Base-by-base conservation (phyloP, 2,113 vertebrate genomes). In the Bathybates hornii region DNA sequence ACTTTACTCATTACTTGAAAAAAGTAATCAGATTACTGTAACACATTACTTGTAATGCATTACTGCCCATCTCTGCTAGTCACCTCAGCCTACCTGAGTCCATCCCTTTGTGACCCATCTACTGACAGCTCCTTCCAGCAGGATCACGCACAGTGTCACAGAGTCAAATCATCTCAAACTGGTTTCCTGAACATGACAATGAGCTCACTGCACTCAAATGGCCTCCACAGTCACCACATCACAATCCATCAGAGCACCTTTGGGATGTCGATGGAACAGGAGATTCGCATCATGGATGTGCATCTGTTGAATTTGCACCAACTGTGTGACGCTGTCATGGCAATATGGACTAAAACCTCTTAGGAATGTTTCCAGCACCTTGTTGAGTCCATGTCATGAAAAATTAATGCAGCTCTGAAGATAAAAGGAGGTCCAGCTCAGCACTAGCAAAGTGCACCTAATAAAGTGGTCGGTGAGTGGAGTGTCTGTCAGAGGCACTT, bases 211-310 rank as follows among this genome's bases (percentile, higher is more conserved):
- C 2, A 73, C 66, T 73, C 7, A 71, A 43, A 9, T 45, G 38
- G 21, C 38, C 38, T 71, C 66, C 66, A 43, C 66, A 71, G 66
- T 71, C 66, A 43, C 12, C 66, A 45, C n/a, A 73, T 73, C 38
- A 16, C 21, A 73, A 27, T 45, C 66, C 66, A 45, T 43, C 13
- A 73, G 38, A 45, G 21, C n/a, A 45, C 21, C 7, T 73, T 73
- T 71, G 66, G 7, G 21, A 43, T 43, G 38, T 45, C 0, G 8
- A 68, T 27, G 66, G 8, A 16, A 71, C 66, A 14, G 66, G 38
- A 73, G 41, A 45, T 6, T 73, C 0, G 4, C 13, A 27, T 73
- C 41, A 0, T 17, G 68, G 41, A 0, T 73, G 68, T 27, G 68
- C 41, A 21, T 45, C 68, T 73, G 68, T 27, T 10, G 14, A 45